Base-by-base conservation (phyloP, 2,888 invertebrate species). In the Amblyjoppa proteus region DNA sequence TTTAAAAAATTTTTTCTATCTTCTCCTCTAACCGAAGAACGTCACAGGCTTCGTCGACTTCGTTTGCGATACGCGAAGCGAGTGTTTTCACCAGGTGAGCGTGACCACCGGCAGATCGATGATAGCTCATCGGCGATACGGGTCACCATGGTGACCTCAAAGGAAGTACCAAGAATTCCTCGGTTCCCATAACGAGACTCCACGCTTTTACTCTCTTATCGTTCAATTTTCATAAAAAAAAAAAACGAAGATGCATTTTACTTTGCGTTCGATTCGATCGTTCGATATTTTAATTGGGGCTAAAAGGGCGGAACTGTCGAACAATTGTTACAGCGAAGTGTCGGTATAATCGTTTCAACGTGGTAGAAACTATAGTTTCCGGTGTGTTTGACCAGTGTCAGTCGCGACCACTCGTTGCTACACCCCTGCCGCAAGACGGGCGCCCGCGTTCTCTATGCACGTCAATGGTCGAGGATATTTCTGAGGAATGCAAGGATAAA, bases 91-190 rank as follows among this genome's bases (percentile, higher is more conserved):
- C 66, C 66, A 79, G 75, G 83, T 81, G 75, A 81, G 11, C 41
- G 79, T 64, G 41, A 83, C 78, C 70, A 74, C 69, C 76, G 64
- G 80, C 73, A 81, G 70, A 88, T 89, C 89, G 89, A 90, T 89
- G 77, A 53, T 51, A 71, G 64, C 81, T 31, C 84, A 71, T 82
- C 74, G 81, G 81, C 80, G 78, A 20, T 81, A 85, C 83, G 83
- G 77, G 85, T 90, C 83, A 75, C 89, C 89, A 90, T 90, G 89
- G 88, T 84, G 86, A 90, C 87, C 85, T 83, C 79, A 56, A 84
- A 76, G 71, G 75, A 31, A 73, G 84, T 78, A 77, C 45, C 81
- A 64, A 84, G 81, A 69, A 61, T 13, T 61, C 64, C 9, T 49
- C 20, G 61, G 75, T 31, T 79, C 51, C 58, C 51, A 64, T 5